Evolutionary conservation across 92 coral and sea anemone species (phyloP).

Genomic region (Phenganax marumi): DNA sequence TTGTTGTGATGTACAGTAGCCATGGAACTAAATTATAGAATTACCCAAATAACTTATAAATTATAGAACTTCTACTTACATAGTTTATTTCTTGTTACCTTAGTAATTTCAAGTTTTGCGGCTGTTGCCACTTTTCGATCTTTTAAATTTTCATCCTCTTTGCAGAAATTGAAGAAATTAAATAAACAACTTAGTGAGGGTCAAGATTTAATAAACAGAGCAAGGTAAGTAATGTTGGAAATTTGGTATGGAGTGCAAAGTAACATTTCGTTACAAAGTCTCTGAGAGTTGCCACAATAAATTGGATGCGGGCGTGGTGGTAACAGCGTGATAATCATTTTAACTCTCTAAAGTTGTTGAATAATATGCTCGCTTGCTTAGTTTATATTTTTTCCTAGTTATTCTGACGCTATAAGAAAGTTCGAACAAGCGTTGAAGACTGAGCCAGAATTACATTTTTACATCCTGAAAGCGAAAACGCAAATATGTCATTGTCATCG

Average conservation of each 20-base stretch:
- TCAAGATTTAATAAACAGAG: slow-evolving; percentile 79
- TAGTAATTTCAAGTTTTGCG: no score
- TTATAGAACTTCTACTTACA: no score
- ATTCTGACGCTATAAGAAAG: slow-evolving; percentile 78
- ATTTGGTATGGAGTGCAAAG: background rate
- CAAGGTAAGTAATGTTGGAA: slow-evolving; percentile 63
- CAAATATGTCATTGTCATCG: slow-evolving; percentile 93
- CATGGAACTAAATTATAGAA: no score
- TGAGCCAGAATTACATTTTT: slow-evolving; percentile 72
- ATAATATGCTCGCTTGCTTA: background rate
- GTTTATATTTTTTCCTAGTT: slow-evolving; percentile 56
- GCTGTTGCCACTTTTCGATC: background rate
- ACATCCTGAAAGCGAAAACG: slow-evolving; percentile 71
- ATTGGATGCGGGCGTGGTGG: no score
- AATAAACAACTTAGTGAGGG: slow-evolving; percentile 77
- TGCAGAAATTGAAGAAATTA: slow-evolving; percentile 86
- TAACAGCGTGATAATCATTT: no score
- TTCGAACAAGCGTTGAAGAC: slow-evolving; percentile 82
- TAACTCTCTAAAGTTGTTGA: no score
- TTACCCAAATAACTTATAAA: no score
- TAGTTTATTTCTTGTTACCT: no score
- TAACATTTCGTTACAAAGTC: no score
- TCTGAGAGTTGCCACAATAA: no score
- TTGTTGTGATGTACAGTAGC: background rate
- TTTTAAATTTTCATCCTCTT: background rate